These are phyloP conservation scores for Eremophila alpestris DNA, from an alignment of 2,797 vertebrate species.

Conservation along the genomic window DNA sequence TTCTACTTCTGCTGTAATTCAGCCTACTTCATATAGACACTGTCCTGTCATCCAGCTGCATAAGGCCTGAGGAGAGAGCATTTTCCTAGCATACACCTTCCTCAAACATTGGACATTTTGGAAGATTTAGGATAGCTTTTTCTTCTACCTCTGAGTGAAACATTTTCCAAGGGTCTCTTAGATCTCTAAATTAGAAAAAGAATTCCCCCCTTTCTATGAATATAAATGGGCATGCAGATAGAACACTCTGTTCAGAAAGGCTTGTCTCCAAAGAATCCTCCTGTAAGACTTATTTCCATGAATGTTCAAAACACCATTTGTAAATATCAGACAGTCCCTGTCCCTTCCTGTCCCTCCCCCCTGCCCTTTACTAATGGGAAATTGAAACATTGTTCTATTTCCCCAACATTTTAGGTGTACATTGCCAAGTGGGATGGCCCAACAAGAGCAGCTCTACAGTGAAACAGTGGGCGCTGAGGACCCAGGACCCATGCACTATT, in stretches of 20 bases:
- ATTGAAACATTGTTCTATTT: background rate
- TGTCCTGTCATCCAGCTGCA: background rate
- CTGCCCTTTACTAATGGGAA: background rate
- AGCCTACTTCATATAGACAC: background rate
- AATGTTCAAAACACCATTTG: background rate
- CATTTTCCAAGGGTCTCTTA: background rate
- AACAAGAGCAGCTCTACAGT: background rate
- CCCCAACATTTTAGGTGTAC: background rate
- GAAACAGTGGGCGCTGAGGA: background rate
- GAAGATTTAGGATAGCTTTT: background rate
- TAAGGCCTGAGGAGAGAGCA: background rate
- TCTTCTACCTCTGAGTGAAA: background rate
- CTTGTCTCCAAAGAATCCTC: background rate
- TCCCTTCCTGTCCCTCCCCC: too few species aligned
- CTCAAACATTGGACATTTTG: background rate
- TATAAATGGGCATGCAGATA: background rate
- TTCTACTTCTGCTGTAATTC: background rate
- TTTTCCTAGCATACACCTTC: background rate
- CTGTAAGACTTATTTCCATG: background rate
- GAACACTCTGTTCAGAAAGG: background rate
- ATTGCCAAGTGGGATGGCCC: background rate
- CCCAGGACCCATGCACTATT: background rate
- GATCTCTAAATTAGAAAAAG: background rate
- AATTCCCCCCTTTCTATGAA: background rate
- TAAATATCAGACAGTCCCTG: background rate